Evolutionary conservation across 2,113 vertebrate genomes (phyloP).

Genomic region (Sturnira hondurensis): DNA sequence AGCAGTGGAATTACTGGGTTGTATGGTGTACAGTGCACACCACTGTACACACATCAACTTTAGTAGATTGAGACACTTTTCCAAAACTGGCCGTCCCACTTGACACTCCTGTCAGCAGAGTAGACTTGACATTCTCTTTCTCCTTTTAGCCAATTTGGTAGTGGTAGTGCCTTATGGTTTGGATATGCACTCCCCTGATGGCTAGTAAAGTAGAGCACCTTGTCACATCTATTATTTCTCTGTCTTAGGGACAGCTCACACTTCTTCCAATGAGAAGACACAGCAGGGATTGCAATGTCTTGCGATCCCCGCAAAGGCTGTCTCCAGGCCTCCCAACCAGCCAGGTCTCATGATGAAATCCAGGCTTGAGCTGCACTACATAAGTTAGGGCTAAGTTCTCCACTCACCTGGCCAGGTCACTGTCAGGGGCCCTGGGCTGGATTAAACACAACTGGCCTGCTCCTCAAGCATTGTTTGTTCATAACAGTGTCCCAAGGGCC

Average conservation of each 20-base stretch:
- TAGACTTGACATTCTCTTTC: neutral
- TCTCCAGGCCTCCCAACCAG: neutral
- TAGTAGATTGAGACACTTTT: neutral
- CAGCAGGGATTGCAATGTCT: neutral
- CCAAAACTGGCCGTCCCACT: neutral
- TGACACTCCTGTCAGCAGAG: neutral
- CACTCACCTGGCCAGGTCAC: neutral
- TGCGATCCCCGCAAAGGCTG: neutral
- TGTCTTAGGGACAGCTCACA: neutral
- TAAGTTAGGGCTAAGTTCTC: neutral
- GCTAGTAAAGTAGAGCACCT: neutral
- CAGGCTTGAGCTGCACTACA: neutral
- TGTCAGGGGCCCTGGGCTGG: neutral
- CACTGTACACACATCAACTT: neutral
- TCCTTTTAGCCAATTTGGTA: neutral
- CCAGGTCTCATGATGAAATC: neutral
- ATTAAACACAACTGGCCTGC: neutral
- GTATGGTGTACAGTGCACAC: neutral
- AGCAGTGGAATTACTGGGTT: neutral
- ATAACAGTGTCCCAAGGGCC: constrained; percentile 1
- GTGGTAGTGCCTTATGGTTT: neutral
- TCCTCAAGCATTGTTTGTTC: neutral
- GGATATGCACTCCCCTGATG: neutral
- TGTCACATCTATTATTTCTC: neutral
- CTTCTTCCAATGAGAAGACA: neutral